phyloP scores from a whole-genome alignment of 2,113 vertebrate genomes.

The Larimichthys crocea region DNA sequence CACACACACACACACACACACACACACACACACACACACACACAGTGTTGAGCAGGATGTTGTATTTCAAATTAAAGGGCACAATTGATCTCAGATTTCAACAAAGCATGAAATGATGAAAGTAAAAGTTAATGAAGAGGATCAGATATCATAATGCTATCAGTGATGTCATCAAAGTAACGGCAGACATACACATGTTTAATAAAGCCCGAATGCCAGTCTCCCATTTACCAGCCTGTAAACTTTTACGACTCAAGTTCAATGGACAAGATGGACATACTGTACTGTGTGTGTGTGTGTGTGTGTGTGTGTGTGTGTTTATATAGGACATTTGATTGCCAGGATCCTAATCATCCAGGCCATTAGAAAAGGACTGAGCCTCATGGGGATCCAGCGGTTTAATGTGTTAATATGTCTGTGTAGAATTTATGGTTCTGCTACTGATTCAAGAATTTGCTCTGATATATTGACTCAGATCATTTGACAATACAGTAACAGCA shows the following conservation, averaged over 20 bases:
- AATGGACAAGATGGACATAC: too few relatives aligned
- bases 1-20: conserved; percentile 29
- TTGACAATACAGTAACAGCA: background rate
- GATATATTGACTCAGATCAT: background rate
- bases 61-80: conserved; percentile 30
- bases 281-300: conserved; percentile 29
- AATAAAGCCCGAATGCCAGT: conserved; percentile 47
- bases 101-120: conserved; percentile 62
- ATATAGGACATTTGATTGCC: conserved; percentile 8
- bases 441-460: conserved; percentile 4
- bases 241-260: conserved; percentile 41
- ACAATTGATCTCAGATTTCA: conserved; percentile 35
- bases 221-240: conserved; percentile 47
- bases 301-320: conserved; percentile 25
- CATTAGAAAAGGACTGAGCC: conserved; percentile 10
- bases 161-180: conserved; percentile 36
- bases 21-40: conserved; percentile 14
- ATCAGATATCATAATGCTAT: conserved; percentile 44
- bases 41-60: background rate
- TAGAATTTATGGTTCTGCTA: conserved; percentile 16
- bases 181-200: conserved; percentile 47
- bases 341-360: conserved; percentile 32
- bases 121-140: conserved; percentile 56
- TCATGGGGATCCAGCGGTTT: conserved; percentile 13
- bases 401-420: conserved; percentile 14